Conservation (phyloP, 2,888 invertebrate genomes). For the Caenorhabditis zanzibari region DNA sequence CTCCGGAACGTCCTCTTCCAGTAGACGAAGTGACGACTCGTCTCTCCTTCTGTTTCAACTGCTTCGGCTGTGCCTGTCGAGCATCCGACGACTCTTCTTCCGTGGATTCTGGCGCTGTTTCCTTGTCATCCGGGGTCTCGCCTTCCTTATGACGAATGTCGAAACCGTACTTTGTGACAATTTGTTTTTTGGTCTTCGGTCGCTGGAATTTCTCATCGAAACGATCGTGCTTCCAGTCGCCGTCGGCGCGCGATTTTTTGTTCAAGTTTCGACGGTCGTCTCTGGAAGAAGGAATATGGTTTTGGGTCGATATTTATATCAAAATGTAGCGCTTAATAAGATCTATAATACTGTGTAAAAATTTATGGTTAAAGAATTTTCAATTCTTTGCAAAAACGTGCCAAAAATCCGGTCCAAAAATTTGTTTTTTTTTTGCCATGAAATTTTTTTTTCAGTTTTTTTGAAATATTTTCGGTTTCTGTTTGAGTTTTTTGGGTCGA, state of each 20-base stretch:
- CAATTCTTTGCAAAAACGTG: too few relatives aligned
- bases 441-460: too few relatives aligned
- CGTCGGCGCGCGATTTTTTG: constrained; percentile 57
- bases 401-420: too few relatives aligned
- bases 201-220: constrained; percentile 67
- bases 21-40: constrained; percentile 5
- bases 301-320: too few relatives aligned
- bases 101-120: constrained; percentile 53
- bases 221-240: constrained; percentile 66
- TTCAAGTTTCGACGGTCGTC: constrained; percentile 45
- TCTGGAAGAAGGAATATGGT: constrained; percentile 15
- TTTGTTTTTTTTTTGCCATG: too few relatives aligned
- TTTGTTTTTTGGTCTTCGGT: constrained; percentile 66
- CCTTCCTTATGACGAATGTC: constrained; percentile 64
- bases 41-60: constrained; percentile 30
- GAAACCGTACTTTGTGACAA: constrained; percentile 65
- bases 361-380: too few relatives aligned
- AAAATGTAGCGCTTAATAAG: too few relatives aligned
- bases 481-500: too few relatives aligned
- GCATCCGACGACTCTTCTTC: constrained; percentile 57
- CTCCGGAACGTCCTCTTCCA: neutral
- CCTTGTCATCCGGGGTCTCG: constrained; percentile 33
- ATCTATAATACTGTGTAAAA: too few relatives aligned
- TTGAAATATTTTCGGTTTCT: too few relatives aligned
- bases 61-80: neutral